phyloP scores from a whole-genome alignment of 1,140 invertebrate genomes.

The Bombus balteatus region DNA sequence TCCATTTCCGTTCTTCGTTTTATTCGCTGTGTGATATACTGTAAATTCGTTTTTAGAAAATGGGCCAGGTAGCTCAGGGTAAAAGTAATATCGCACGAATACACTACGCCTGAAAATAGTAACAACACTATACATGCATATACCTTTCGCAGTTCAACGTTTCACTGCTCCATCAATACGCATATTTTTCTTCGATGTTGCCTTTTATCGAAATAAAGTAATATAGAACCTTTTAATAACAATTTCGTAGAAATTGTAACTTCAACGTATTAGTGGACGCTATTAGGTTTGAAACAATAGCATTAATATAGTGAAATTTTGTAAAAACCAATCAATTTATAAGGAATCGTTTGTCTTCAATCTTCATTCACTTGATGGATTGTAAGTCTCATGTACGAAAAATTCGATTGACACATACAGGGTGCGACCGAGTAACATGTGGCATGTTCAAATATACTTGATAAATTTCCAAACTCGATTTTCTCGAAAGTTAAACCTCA shows the following conservation, averaged over 20 bases:
- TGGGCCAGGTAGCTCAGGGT: background rate
- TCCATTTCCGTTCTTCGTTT: background rate
- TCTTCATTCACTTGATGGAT: background rate
- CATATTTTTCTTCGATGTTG: too few relatives aligned
- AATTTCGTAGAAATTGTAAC: too few relatives aligned
- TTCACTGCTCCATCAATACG: too few relatives aligned
- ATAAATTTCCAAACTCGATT: too few relatives aligned
- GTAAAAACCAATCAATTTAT: background rate
- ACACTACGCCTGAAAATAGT: background rate
- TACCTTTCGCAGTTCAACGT: too few relatives aligned
- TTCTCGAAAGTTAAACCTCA: too few relatives aligned
- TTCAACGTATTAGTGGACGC: too few relatives aligned
- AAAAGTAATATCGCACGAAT: slow-evolving; percentile 2
- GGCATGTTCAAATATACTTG: too few relatives aligned
- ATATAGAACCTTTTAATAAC: background rate
- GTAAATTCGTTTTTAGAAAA: background rate
- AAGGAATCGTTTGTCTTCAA: too few relatives aligned
- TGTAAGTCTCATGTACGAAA: background rate
- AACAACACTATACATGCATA: background rate
- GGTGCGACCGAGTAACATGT: too few relatives aligned
- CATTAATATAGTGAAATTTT: background rate
- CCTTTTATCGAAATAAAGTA: background rate
- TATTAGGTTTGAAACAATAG: too few relatives aligned
- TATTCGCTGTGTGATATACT: background rate
- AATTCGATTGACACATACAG: background rate